A percentile compares a stretch with the other conserved stretches of the same genome.
Evolutionary conservation across 2,113 vertebrate genomes (phyloP).

Genomic region (Gymnorhina tibicen): DNA sequence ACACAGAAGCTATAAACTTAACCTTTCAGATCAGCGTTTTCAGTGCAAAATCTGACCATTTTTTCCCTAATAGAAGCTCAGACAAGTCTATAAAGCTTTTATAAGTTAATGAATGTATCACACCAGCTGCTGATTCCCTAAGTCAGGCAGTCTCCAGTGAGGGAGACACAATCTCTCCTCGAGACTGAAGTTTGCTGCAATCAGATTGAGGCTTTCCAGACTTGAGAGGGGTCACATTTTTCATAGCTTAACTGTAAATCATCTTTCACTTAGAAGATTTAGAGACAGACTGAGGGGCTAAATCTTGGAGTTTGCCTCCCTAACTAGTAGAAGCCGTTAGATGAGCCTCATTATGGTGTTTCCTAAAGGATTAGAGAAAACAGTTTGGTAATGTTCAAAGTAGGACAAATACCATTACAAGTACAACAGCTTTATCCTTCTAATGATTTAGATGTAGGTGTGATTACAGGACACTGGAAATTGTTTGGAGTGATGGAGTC

Average conservation of each 20-base stretch:
- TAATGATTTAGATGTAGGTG: constrained; percentile 15
- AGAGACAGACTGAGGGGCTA: constrained; percentile 78
- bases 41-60: background rate
- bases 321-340: constrained; percentile 75
- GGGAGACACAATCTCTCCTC: background rate
- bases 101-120: constrained; percentile 70
- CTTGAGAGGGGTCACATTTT: constrained; percentile 79
- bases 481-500: background rate
- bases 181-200: constrained; percentile 67
- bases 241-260: constrained; percentile 87
- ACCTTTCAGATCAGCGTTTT: background rate
- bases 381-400: constrained; percentile 64
- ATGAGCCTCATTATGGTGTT: constrained; percentile 70
- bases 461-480: constrained; percentile 35
- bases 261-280: constrained; percentile 86
- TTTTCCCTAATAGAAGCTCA: background rate
- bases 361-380: constrained; percentile 70
- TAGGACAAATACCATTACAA: constrained; percentile 57
- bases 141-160: background rate
- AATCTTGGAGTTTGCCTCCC: constrained; percentile 82
- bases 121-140: constrained; percentile 42
- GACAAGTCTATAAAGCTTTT: constrained; percentile 54
- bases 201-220: constrained; percentile 72
- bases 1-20: background rate
- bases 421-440: constrained; percentile 47